Conservation (phyloP, 2,888 invertebrate genomes). For the Yponomeuta sedellus region DNA sequence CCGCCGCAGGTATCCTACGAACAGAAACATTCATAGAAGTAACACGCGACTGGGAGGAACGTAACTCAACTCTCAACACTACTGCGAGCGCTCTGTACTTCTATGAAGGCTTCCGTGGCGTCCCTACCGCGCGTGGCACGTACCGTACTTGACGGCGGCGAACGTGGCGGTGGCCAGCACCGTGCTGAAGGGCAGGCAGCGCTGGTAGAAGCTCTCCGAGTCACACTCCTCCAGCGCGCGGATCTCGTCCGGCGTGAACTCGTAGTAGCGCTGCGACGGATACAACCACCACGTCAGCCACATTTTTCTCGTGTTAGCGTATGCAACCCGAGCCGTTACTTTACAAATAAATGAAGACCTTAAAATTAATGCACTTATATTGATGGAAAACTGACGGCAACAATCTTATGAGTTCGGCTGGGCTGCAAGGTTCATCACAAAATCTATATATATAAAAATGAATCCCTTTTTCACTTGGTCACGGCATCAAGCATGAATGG, state of each 20-base stretch:
- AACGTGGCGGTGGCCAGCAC: slow-evolving; percentile 79
- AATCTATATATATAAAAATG: too few species aligned
- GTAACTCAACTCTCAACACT: slow-evolving; percentile 32
- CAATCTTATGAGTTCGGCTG: too few species aligned
- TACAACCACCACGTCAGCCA: background rate
- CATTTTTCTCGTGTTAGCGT: too few species aligned
- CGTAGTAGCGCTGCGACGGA: slow-evolving; percentile 66
- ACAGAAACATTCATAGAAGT: slow-evolving; percentile 68
- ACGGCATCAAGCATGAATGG: too few species aligned
- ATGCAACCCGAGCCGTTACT: too few species aligned
- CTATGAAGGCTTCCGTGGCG: slow-evolving; percentile 56
- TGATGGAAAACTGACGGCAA: too few species aligned
- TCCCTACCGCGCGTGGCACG: slow-evolving; percentile 29
- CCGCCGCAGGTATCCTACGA: slow-evolving; percentile 71
- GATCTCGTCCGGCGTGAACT: slow-evolving; percentile 83
- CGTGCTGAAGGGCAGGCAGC: slow-evolving; percentile 83
- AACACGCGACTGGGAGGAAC: slow-evolving; percentile 45
- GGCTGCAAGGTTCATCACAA: too few species aligned
- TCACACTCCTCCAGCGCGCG: slow-evolving; percentile 85
- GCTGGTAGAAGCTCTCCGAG: slow-evolving; percentile 84
- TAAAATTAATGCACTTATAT: too few species aligned
- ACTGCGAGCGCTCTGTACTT: slow-evolving; percentile 43
- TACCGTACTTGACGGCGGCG: slow-evolving; percentile 80
- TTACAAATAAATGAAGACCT: too few species aligned
- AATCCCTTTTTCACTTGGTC: too few species aligned